Conservation (phyloP, 2,888 invertebrate species). For the Standfussiana lucernea region DNA sequence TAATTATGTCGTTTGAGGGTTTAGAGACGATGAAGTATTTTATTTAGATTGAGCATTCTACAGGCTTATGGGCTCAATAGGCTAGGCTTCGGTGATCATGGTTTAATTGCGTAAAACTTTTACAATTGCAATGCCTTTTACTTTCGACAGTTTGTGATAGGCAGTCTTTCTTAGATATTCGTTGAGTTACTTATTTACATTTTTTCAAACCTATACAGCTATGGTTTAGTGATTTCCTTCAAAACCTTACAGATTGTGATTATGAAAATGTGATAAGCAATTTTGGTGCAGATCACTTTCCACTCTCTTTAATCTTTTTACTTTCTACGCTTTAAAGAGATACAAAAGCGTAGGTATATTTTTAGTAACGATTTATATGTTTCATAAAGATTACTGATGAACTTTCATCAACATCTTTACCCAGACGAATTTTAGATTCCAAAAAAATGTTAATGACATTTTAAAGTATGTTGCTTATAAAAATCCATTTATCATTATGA, state of each 20-base stretch:
- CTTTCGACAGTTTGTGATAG: neutral
- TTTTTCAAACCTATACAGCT: neutral
- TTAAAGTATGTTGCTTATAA: neutral
- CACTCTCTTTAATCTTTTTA: neutral
- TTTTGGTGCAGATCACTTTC: neutral
- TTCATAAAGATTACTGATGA: constrained; percentile 7
- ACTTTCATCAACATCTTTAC: constrained; percentile 3
- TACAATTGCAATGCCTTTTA: neutral
- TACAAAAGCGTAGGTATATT: neutral
- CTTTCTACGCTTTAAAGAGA: neutral
- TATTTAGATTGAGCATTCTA: neutral
- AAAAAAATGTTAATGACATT: neutral
- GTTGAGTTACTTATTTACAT: neutral
- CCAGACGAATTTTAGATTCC: neutral
- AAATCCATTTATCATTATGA: neutral
- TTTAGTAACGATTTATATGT: neutral
- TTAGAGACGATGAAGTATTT: neutral
- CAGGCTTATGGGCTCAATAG: neutral
- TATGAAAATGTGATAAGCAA: neutral
- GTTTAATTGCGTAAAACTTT: neutral
- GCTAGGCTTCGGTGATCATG: neutral
- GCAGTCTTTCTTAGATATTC: neutral
- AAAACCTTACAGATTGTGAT: neutral
- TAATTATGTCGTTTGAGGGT: neutral
- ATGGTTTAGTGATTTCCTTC: neutral